These are phyloP conservation scores for Cheilosia grossa DNA, from an alignment of 2,888 invertebrate species.

Conservation along the genomic window DNA sequence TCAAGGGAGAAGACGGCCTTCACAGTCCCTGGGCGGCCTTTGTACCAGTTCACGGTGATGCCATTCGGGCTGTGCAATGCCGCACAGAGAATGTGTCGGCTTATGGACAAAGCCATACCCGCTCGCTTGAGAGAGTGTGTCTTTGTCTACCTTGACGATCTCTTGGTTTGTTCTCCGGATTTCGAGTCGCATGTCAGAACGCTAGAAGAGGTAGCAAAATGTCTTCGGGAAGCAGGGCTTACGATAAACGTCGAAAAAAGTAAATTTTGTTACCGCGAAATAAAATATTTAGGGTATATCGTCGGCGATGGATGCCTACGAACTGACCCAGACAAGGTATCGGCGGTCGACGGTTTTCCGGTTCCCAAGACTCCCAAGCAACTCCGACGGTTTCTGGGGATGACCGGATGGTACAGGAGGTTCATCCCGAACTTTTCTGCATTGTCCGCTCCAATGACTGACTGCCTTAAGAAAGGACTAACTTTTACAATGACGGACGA, in stretches of 20 bases:
- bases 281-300: slow-evolving; percentile 8
- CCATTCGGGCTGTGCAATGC: too few relatives aligned
- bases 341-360: not conserved
- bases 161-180: not conserved
- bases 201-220: not conserved
- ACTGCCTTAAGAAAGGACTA: slow-evolving; percentile 3
- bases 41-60: too few relatives aligned
- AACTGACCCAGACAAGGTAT: not conserved
- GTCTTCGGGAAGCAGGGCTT: not conserved
- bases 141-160: slow-evolving; percentile 6
- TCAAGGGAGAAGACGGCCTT: too few relatives aligned
- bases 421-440: too few relatives aligned
- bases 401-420: not conserved
- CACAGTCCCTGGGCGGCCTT: too few relatives aligned
- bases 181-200: not conserved
- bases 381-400: not conserved
- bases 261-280: not conserved
- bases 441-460: not conserved
- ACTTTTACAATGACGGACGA: not conserved
- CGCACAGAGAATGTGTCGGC: too few relatives aligned
- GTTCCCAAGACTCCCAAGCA: slow-evolving; percentile 1
- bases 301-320: slow-evolving; percentile 9
- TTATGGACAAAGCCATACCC: too few relatives aligned
- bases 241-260: not conserved
- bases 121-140: too few relatives aligned